These are phyloP conservation scores for Pogonomyrmex barbatus DNA, from an alignment of 1,140 invertebrate species.

Conservation along the genomic window DNA sequence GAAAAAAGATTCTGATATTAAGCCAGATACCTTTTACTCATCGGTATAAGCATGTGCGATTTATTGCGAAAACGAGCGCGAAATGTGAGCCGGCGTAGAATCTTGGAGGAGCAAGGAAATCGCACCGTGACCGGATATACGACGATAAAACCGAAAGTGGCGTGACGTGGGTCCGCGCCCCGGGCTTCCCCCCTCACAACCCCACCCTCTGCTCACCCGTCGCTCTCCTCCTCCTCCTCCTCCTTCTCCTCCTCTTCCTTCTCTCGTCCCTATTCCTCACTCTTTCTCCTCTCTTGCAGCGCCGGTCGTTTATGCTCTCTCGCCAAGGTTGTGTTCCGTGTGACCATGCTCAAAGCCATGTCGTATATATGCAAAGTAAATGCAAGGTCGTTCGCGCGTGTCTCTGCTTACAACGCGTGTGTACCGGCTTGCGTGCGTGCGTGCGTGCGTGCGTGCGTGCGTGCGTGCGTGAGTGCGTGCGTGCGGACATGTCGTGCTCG, in stretches of 20 bases:
- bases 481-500: background rate
- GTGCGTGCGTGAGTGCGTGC: slow-evolving; percentile 11
- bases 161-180: slow-evolving; percentile 68
- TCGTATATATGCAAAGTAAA: slow-evolving; percentile 80
- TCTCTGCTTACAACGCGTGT: slow-evolving; percentile 64
- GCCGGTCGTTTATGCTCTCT: slow-evolving; percentile 75
- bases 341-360: slow-evolving; percentile 75
- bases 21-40: background rate
- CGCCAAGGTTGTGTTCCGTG: slow-evolving; percentile 78
- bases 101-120: slow-evolving; percentile 66
- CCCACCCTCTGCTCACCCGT: slow-evolving; percentile 8
- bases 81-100: slow-evolving; percentile 22
- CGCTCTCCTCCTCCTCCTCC: background rate
- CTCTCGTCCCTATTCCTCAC: slow-evolving; percentile 18
- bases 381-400: slow-evolving; percentile 79
- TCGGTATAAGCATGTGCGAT: background rate
- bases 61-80: slow-evolving; percentile 33
- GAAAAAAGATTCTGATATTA: background rate
- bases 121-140: slow-evolving; percentile 70
- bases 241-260: background rate
- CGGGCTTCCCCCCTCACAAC: slow-evolving; percentile 20
- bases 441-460: slow-evolving; percentile 15
- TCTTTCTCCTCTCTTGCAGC: slow-evolving; percentile 39
- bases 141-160: slow-evolving; percentile 79
- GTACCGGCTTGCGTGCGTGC: slow-evolving; percentile 1